phyloP scores from a whole-genome alignment of 37 sponge, comb jelly and placozoan species.

The Bolinopsis microptera region DNA sequence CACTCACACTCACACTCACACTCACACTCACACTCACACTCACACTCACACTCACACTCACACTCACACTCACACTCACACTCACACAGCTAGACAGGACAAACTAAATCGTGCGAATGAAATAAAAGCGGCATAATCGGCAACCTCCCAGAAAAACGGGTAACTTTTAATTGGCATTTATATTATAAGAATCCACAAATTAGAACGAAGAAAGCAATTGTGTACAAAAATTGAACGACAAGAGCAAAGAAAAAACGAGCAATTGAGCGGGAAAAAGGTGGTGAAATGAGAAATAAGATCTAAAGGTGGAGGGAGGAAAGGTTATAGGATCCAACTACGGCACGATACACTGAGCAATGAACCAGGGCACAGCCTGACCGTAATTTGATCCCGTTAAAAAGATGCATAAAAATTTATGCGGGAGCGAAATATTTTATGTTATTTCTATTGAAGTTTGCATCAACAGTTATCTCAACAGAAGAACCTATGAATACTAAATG shows the following conservation, averaged over 20 bases:
- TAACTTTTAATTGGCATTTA: neutral
- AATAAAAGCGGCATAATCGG: neutral
- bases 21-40: neutral
- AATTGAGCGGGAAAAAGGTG: neutral
- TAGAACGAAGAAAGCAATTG: neutral
- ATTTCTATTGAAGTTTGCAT: neutral
- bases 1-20: neutral
- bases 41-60: neutral
- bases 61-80: neutral
- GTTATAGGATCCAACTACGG: neutral
- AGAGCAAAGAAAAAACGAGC: neutral
- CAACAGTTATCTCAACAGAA: neutral
- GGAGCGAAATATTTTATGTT: neutral
- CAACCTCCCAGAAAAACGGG: neutral
- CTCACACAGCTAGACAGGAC: neutral
- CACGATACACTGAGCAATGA: neutral
- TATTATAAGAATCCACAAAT: neutral
- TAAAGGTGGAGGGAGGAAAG: neutral
- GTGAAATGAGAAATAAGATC: conserved; percentile 54
- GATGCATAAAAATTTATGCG: neutral
- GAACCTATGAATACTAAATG: neutral
- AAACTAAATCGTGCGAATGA: neutral
- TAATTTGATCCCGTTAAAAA: neutral
- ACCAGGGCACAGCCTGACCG: neutral
- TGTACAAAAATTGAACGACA: neutral